Evolutionary conservation across 1,140 invertebrate genomes (phyloP).

Genomic region (Drosophila suzukii): DNA sequence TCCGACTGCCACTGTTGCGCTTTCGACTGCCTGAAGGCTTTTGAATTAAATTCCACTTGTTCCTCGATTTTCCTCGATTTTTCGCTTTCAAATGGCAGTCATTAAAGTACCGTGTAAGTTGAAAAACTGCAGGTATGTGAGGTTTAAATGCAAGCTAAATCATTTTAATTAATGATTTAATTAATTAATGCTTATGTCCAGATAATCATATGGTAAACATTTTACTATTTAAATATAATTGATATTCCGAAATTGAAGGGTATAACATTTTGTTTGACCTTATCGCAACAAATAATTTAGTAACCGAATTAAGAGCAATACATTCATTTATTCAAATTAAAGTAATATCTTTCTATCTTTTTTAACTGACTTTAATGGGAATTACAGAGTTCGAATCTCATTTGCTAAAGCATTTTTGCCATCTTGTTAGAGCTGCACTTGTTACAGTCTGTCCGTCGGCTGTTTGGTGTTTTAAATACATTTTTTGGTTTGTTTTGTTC

Average conservation of each 20-base stretch:
- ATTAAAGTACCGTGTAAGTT: conserved; percentile 28
- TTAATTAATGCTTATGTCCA: no score
- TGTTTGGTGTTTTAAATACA: conserved; percentile 38
- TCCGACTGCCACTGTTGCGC: conserved; percentile 49
- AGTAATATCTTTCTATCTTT: no score
- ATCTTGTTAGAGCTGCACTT: conserved; percentile 52
- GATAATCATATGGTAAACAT: no score
- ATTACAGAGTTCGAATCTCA: no score
- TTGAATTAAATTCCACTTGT: conserved; percentile 59
- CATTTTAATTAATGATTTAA: no score
- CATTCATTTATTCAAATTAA: no score
- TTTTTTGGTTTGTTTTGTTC: conserved; percentile 32
- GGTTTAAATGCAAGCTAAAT: not conserved
- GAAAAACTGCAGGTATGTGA: not conserved
- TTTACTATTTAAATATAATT: no score
- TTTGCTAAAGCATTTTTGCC: not conserved
- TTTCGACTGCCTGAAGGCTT: conserved; percentile 51
- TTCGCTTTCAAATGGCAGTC: conserved; percentile 31
- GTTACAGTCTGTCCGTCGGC: conserved; percentile 31
- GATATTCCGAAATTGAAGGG: no score
- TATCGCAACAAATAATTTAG: no score
- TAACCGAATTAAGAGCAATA: no score
- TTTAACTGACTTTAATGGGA: no score
- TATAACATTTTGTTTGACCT: no score
- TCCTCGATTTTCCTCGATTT: conserved; percentile 36